These are phyloP conservation scores for Thamnophis elegans DNA, from an alignment of 2,797 vertebrate genomes.

Conservation along the genomic window DNA sequence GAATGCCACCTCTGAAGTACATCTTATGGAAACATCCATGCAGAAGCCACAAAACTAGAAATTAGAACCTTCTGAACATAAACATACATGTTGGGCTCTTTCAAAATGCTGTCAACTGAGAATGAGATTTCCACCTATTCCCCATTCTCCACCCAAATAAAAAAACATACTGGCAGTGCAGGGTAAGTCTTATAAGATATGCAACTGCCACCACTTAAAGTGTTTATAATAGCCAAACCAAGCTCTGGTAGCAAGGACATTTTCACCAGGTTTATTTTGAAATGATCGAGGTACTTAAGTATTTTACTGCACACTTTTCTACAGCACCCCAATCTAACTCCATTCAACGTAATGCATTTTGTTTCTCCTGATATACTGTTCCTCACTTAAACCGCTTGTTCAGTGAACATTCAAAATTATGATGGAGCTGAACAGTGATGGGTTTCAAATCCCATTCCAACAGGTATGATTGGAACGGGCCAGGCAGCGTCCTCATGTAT, in stretches of 20 bases:
- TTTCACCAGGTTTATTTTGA: background rate
- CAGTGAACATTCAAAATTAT: no score
- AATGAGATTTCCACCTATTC: constrained; percentile 24
- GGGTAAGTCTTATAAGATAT: background rate
- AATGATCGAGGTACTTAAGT: background rate
- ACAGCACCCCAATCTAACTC: no score
- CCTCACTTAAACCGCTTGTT: no score
- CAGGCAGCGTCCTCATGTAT: no score
- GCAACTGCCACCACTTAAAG: background rate
- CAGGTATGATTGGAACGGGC: no score
- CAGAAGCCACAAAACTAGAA: constrained; percentile 33
- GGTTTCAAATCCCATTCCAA: no score
- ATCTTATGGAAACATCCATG: background rate
- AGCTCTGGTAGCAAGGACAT: background rate
- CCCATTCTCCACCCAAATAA: constrained; percentile 48
- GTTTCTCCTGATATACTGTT: no score
- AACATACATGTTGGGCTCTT: background rate
- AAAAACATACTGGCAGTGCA: constrained; percentile 50
- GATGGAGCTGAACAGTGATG: no score
- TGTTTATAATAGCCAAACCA: background rate
- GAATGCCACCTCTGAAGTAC: no score
- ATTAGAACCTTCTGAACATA: background rate
- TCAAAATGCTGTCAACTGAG: constrained; percentile 42
- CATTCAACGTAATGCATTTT: no score
- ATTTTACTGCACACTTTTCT: no score